Conservation (phyloP, 1,140 invertebrate genomes). For the Drosophila willistoni region DNA sequence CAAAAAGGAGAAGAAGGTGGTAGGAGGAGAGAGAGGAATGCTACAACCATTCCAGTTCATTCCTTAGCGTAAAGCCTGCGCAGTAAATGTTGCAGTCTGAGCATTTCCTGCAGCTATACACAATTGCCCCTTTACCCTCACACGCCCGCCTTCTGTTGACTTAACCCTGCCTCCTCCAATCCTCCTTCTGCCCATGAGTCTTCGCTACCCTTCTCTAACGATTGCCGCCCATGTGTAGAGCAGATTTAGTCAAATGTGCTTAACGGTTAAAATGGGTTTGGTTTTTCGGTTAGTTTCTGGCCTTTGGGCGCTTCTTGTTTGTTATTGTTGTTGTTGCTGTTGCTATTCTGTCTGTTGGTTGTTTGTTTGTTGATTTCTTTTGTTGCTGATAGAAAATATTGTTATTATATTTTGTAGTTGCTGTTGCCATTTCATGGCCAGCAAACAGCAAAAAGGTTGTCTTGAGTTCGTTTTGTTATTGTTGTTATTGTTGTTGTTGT, state of each 20-base stretch:
- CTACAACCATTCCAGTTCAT: conserved; percentile 62
- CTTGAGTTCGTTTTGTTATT: conserved; percentile 23
- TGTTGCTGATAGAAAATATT: conserved; percentile 77
- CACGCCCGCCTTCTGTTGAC: neutral
- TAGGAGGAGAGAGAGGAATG: conserved; percentile 20
- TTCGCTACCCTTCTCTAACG: conserved; percentile 1
- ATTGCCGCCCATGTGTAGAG: conserved; percentile 69
- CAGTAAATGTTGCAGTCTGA: conserved; percentile 47
- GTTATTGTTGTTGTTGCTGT: conserved; percentile 56
- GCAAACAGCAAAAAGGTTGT: conserved; percentile 66
- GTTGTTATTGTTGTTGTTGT: conserved; percentile 13
- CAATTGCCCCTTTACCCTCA: conserved; percentile 14
- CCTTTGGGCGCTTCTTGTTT: conserved; percentile 76
- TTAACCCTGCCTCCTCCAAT: neutral
- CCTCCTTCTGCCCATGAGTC: neutral
- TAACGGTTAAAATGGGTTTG: conserved; percentile 82
- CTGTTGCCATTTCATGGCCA: conserved; percentile 23
- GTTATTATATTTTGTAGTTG: conserved; percentile 70
- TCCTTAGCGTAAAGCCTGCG: conserved; percentile 31
- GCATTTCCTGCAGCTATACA: conserved; percentile 69
- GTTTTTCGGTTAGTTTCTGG: conserved; percentile 58
- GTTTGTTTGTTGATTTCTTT: conserved; percentile 70
- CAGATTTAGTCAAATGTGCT: conserved; percentile 81
- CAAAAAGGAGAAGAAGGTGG: conserved; percentile 7
- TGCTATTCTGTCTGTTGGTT: conserved; percentile 21